Conservation (phyloP, 2,113 vertebrate species). For the Onychostruthus taczanowskii region DNA sequence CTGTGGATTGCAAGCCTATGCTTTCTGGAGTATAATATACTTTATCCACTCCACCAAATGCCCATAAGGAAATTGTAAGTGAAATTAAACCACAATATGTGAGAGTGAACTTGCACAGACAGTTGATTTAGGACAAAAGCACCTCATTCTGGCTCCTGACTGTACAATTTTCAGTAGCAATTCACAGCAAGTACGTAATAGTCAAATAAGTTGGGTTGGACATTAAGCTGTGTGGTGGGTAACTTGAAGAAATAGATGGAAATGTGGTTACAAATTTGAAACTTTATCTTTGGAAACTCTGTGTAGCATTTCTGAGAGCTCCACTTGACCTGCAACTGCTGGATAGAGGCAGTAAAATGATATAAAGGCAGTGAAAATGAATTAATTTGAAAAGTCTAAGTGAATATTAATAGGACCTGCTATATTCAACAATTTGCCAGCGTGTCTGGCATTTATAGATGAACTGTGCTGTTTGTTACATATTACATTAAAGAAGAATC, state of each 20-base stretch:
- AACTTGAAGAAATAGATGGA: background rate
- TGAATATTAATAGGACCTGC: constrained; percentile 34
- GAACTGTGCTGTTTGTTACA: constrained; percentile 50
- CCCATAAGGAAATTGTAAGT: background rate
- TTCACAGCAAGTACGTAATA: background rate
- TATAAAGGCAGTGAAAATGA: constrained; percentile 18
- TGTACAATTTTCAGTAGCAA: background rate
- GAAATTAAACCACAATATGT: background rate
- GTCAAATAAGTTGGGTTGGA: background rate
- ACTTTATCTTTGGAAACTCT: constrained; percentile 1
- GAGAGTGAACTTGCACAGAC: background rate
- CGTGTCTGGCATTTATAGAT: constrained; percentile 19
- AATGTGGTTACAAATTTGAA: background rate
- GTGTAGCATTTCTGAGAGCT: background rate
- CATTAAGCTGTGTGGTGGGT: background rate
- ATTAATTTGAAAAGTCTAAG: constrained; percentile 21
- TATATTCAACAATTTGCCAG: constrained; percentile 29
- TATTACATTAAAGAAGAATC: constrained; percentile 38
- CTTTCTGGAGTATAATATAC: background rate
- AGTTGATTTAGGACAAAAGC: background rate
- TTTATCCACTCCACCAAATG: constrained; percentile 28
- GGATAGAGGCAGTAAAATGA: background rate
- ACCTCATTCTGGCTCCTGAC: background rate
- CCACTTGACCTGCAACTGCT: background rate
- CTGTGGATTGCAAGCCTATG: background rate